Conservation (phyloP, 1,140 invertebrate species). For the Meloidogyne chitwoodi region DNA sequence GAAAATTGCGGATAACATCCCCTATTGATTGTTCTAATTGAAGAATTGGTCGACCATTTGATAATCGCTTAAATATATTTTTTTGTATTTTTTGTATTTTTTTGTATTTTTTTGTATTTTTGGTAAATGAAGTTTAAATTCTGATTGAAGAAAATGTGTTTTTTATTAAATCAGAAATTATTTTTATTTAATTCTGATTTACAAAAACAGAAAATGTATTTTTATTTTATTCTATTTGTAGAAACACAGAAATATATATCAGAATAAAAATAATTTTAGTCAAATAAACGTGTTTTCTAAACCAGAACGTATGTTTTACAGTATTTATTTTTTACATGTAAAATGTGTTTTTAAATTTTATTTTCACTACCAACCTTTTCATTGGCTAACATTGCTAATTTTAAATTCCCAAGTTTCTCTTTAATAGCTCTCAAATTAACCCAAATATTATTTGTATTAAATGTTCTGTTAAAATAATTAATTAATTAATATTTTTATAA, state of each 20-base stretch:
- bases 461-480: conserved; percentile 67
- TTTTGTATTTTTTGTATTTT: too few relatives aligned
- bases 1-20: conserved; percentile 43
- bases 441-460: conserved; percentile 99
- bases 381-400: conserved; percentile 85
- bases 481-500: neutral
- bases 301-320: neutral
- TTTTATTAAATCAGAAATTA: too few relatives aligned
- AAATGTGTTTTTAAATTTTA: too few relatives aligned
- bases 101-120: neutral
- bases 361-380: too few relatives aligned
- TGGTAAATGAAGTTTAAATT: neutral
- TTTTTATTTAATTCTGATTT: neutral
- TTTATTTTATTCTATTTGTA: too few relatives aligned
- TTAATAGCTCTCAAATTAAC: conserved; percentile 84
- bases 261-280: too few relatives aligned
- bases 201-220: too few relatives aligned
- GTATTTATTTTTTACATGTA: too few relatives aligned
- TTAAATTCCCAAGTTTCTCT: conserved; percentile 73
- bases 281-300: neutral
- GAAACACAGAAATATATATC: too few relatives aligned
- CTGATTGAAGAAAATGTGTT: neutral
- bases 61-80: conserved; percentile 37
- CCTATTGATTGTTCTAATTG: conserved; percentile 57
- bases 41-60: conserved; percentile 43